Conservation (phyloP, 2,113 vertebrate species). For the Rafetus swinhoei region DNA sequence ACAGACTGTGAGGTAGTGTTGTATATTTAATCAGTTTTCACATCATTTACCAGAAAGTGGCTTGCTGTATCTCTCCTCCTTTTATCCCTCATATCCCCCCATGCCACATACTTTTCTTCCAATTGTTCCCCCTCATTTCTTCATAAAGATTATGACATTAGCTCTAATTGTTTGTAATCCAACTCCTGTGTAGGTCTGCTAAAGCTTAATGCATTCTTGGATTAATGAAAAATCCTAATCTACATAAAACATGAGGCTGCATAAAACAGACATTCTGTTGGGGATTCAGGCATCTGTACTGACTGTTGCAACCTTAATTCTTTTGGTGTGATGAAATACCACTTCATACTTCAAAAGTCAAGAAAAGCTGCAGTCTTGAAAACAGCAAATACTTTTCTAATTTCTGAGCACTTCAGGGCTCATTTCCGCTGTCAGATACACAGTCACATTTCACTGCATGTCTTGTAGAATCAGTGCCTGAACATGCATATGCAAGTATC, state of each 20-base stretch:
- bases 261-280: constrained; percentile 29
- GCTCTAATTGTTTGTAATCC: constrained; percentile 49
- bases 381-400: background rate
- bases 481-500: background rate
- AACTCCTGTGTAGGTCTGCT: constrained; percentile 55
- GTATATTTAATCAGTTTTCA: background rate
- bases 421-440: constrained; percentile 11
- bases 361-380: background rate
- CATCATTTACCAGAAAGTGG: background rate
- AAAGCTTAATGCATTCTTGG: constrained; percentile 61
- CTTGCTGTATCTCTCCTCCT: background rate
- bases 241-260: constrained; percentile 60
- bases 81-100: background rate
- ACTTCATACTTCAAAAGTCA: background rate
- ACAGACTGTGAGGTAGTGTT: constrained; percentile 7
- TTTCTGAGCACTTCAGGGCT: background rate
- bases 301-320: constrained; percentile 26
- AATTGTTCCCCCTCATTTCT: constrained; percentile 19
- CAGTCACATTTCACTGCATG: background rate
- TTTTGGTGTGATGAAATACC: background rate
- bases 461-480: background rate
- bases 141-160: constrained; percentile 44
- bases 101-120: background rate
- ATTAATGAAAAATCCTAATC: constrained; percentile 49
- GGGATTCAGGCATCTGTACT: background rate